A percentile compares a stretch with the other conserved stretches of the same genome.
Conservation (phyloP, 2,888 invertebrate species). For the Stenoptilia bipunctidactyla region DNA sequence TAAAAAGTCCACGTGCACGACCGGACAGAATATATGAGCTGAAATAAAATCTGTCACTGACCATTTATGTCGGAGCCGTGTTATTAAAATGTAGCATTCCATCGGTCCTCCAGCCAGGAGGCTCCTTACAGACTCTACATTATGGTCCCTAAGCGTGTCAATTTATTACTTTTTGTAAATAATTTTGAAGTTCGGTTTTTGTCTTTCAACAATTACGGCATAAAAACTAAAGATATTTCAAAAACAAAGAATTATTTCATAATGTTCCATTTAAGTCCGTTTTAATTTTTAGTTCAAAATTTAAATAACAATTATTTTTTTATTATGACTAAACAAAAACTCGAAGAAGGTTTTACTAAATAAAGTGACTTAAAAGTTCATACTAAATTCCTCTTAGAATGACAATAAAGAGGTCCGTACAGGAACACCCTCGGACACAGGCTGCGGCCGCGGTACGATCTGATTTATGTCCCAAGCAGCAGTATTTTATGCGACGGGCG, state of each 20-base stretch:
- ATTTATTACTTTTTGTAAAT: too few species aligned
- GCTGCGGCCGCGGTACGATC: constrained; percentile 54
- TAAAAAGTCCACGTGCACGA: constrained; percentile 41
- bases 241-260: too few species aligned
- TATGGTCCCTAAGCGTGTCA: background rate
- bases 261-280: too few species aligned
- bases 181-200: too few species aligned
- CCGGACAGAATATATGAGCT: constrained; percentile 52
- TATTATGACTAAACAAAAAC: too few species aligned
- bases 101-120: constrained; percentile 17
- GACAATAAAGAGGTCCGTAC: constrained; percentile 13
- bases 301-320: too few species aligned
- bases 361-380: too few species aligned
- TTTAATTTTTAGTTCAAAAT: too few species aligned
- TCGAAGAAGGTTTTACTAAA: too few species aligned
- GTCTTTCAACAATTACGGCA: too few species aligned
- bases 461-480: constrained; percentile 65
- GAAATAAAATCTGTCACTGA: constrained; percentile 65
- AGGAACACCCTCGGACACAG: constrained; percentile 47
- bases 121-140: background rate
- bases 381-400: constrained; percentile 1
- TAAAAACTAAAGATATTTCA: too few species aligned
- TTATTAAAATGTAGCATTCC: constrained; percentile 66
- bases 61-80: constrained; percentile 56
- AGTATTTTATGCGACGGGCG: constrained; percentile 70